Evolutionary conservation across 1,140 invertebrate genomes (phyloP), one percentile per base, ranked within the genome.

Genomic region (Atopsyche davidsoni): DNA sequence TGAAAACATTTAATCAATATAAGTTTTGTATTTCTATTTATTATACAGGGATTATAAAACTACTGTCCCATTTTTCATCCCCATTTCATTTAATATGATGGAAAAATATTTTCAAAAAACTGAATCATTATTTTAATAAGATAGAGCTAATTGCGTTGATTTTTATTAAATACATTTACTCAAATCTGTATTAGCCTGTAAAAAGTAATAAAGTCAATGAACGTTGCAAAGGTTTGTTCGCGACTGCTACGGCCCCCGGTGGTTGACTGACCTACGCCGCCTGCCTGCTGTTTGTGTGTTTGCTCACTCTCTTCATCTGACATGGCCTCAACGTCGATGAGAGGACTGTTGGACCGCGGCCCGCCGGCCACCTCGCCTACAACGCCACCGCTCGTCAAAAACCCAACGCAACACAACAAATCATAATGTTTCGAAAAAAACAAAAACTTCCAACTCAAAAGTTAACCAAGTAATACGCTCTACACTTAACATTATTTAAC

Each of bases 271-370:
- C 79, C 78, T 81, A 76, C 75, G 51, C 59, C 60, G 59, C 49
- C 57, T 40, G 67, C 63, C 61, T 61, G 67, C 58, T 61, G 64
- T 60, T 70, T 72, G 64, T 73, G 71, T 59, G 66, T 67, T 60
- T 76, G 75, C 60, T 72, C 69, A 51, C 75, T 68, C 53, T 70
- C 64, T 53, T 82, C 79, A 67, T 84, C 82, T 53, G 83, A 85
- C 57, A 85, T 76, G 55, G 78, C 76, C 67, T 86, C 84, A 64
- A 87, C 85, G 70, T 87, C 85, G 64, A 85, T 80, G 65, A 83
- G 75, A 57, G 85, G 84, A 71, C 81, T 81, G 63, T 72, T 66
- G 62, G 75, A 73, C 62, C 77, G 67, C 64, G 75, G 75, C 62
- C 75, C 75, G 60, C 69, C 75, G 63, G 78, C 77, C 63, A 81